Base-by-base conservation (phyloP, 2,888 invertebrate genomes). In the Ephialtes manifestator region DNA sequence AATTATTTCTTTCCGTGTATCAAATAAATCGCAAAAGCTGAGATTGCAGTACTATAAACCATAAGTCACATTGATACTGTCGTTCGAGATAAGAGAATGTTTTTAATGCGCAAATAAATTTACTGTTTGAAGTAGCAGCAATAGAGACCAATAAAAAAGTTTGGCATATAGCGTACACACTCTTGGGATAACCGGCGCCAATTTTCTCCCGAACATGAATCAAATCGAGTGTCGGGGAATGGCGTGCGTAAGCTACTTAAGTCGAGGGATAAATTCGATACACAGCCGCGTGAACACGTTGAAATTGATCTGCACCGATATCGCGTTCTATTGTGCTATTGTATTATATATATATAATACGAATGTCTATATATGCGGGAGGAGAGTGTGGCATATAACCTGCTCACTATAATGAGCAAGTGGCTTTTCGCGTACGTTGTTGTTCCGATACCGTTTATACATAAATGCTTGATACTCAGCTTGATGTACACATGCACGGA, bases 191-290 rank as follows among this genome's bases (percentile, higher is more conserved):
- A 81, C 63, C 78, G 35, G 72, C 46, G 68, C 39, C 70, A 84
- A 79, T 81, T 75, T 58, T 58, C 48, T 13, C 28, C 18, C 70
- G 55, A 79, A 71, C 85, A 46, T 85, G 65, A 80, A 85, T 82
- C 82, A 76, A 75, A 82, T 82, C 58, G 71, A 60, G 74, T 67
- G 60, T 76, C 76, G 67, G 58, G 79, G 31, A 82, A 85, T 85
- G 72, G 70, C 43, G 79, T 11, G 58, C 76, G 60, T 82, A 82
- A 85, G 82, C 85, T 82, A 79, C 82, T 85, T 85, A 82, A 79
- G 79, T 85, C 70, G 55, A 71, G 48, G 74, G 48, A 82, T 79
- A 67, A 55, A 85, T 85, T 82, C 51, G 46, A 35, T 77, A 53
- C 65, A 43, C 68, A 67, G 51, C 28, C 18, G 65, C 71, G 58